Evolutionary conservation across 2,113 vertebrate species (phyloP).

Genomic region (Pelobates fuscus): DNA sequence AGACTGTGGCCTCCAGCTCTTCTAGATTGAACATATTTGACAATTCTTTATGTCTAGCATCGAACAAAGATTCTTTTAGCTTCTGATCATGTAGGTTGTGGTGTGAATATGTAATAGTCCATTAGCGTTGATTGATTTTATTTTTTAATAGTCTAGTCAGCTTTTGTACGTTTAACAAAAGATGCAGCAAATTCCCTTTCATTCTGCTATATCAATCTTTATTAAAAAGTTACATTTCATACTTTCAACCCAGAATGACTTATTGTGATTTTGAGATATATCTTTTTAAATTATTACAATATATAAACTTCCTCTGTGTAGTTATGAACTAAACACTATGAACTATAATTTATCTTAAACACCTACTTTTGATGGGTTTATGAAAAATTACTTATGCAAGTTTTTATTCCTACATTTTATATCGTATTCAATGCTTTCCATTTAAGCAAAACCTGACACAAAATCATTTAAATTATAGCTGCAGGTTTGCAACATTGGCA

Average conservation of each 20-base stretch:
- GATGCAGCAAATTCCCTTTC: not conserved
- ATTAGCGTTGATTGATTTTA: conserved; percentile 40
- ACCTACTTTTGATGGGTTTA: too few species aligned
- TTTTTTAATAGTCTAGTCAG: conserved; percentile 32
- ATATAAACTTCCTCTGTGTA: conserved; percentile 1
- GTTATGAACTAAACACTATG: not conserved
- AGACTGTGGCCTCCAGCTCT: not conserved
- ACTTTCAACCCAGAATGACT: not conserved
- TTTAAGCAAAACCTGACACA: too few species aligned
- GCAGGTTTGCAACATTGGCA: too few species aligned
- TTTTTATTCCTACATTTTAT: too few species aligned
- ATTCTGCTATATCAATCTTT: not conserved
- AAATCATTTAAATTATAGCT: too few species aligned
- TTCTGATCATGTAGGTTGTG: conserved; percentile 9
- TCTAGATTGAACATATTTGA: not conserved
- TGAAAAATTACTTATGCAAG: too few species aligned
- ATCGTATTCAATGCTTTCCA: too few species aligned
- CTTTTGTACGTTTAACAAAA: conserved; percentile 11
- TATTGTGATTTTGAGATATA: not conserved
- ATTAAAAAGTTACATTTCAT: conserved; percentile 1
- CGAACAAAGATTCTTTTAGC: conserved; percentile 20
- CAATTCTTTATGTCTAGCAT: conserved; percentile 9
- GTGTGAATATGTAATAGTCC: conserved; percentile 34
- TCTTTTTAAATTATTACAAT: not conserved
- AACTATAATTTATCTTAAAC: not conserved